Conservation (phyloP, 92 coral and sea anemone genomes). For the Chrysogorgia sp. region DNA sequence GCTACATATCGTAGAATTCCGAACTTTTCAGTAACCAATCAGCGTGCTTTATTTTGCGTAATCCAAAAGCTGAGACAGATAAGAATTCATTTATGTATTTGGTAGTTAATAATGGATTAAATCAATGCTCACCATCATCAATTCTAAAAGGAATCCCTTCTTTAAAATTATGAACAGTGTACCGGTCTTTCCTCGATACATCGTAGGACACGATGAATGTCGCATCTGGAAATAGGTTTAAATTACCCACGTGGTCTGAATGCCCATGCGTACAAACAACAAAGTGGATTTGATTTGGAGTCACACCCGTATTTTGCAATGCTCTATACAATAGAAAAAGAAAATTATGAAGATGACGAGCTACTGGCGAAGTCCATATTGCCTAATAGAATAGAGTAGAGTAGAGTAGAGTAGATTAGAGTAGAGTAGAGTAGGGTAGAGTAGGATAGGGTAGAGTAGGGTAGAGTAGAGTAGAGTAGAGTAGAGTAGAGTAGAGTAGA, state of each 20-base stretch:
- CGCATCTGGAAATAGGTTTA: constrained; percentile 82
- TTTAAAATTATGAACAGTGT: constrained; percentile 63
- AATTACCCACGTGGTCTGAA: constrained; percentile 90
- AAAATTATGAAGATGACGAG: not conserved
- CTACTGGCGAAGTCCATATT: not conserved
- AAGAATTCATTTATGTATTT: no score
- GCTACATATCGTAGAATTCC: no score
- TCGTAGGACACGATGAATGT: constrained; percentile 80
- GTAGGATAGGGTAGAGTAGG: no score
- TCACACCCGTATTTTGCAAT: constrained; percentile 48
- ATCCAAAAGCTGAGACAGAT: no score
- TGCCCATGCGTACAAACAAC: constrained; percentile 95
- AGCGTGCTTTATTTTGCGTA: no score
- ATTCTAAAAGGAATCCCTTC: constrained; percentile 58
- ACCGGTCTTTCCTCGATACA: constrained; percentile 65
- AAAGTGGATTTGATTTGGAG: constrained; percentile 65
- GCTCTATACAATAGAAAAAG: constrained; percentile 8
- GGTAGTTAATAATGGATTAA: no score
- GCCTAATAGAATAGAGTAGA: no score
- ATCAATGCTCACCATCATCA: constrained; percentile 55
- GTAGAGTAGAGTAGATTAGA: no score
- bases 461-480: no score
- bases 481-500: no score
- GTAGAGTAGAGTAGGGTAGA: not conserved
- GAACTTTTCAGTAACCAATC: no score